Conservation (phyloP, 2,888 invertebrate species). For the Asteroscopus sphinx region DNA sequence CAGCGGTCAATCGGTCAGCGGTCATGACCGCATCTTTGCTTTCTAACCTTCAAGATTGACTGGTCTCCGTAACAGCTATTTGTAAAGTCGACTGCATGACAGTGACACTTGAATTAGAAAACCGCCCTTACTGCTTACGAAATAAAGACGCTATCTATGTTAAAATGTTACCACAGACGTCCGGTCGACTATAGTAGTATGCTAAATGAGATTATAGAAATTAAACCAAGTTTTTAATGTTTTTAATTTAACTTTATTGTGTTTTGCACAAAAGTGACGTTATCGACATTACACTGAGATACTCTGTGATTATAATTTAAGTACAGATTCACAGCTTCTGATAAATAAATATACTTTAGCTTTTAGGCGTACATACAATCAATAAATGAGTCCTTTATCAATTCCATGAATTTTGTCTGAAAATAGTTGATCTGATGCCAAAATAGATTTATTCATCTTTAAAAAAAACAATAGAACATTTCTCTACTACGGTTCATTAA, state of each 20-base stretch:
- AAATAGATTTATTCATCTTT: constrained; percentile 71
- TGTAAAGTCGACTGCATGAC: too few species aligned
- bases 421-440: constrained; percentile 74
- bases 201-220: constrained; percentile 9
- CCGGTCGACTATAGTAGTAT: not conserved
- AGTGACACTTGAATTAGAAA: too few species aligned
- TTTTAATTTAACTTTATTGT: constrained; percentile 78
- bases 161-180: too few species aligned
- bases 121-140: too few species aligned
- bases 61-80: too few species aligned
- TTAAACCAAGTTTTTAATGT: constrained; percentile 48
- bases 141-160: too few species aligned
- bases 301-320: constrained; percentile 85
- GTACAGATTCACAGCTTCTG: constrained; percentile 88
- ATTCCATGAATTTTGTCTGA: constrained; percentile 77
- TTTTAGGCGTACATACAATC: constrained; percentile 65
- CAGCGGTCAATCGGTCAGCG: too few species aligned
- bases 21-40: too few species aligned
- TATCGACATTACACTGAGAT: constrained; percentile 85
- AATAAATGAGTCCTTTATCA: constrained; percentile 68
- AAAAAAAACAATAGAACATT: constrained; percentile 55
- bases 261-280: constrained; percentile 87
- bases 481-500: constrained; percentile 43
- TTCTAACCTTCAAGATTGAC: too few species aligned
- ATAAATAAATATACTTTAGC: constrained; percentile 80